phyloP scores from a whole-genome alignment of 1,140 invertebrate genomes.

The Diprion similis region DNA sequence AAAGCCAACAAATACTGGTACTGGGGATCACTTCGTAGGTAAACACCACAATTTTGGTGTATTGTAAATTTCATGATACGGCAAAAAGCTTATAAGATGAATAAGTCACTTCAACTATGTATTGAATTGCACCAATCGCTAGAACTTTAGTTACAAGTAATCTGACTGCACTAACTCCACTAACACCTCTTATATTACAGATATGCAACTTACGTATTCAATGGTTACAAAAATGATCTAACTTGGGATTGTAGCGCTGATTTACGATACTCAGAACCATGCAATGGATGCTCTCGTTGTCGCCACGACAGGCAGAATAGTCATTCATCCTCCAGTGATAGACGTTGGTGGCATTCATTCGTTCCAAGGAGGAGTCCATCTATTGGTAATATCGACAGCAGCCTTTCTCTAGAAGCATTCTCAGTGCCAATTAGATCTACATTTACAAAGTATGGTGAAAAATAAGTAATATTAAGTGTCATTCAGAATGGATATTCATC shows the following conservation, averaged over 20 bases:
- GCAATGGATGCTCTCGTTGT: conserved; percentile 84
- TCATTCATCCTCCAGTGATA: conserved; percentile 27
- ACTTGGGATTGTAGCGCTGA: conserved; percentile 73
- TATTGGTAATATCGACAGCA: conserved; percentile 7
- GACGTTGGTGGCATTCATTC: conserved; percentile 64
- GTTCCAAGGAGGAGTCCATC: conserved; percentile 46
- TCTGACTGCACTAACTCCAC: background rate
- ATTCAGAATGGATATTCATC: conserved; percentile 12
- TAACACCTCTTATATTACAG: background rate
- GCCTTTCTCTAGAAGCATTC: too few relatives aligned
- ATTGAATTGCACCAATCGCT: conserved; percentile 32
- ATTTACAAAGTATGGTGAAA: background rate
- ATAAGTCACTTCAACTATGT: background rate
- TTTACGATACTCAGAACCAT: conserved; percentile 79
- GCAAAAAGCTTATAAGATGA: conserved; percentile 9
- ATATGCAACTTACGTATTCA: conserved; percentile 75
- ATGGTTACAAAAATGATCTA: conserved; percentile 72
- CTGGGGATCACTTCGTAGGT: conserved; percentile 76
- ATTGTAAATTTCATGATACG: conserved; percentile 11
- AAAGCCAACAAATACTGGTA: conserved; percentile 87
- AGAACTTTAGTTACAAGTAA: conserved; percentile 55
- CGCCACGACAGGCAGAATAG: conserved; percentile 46
- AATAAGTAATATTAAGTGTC: conserved; percentile 18
- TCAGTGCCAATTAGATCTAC: too few relatives aligned
- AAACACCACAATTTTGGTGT: conserved; percentile 23